phyloP scores from a whole-genome alignment of 2,888 invertebrate genomes.

The Diarsia rubi region DNA sequence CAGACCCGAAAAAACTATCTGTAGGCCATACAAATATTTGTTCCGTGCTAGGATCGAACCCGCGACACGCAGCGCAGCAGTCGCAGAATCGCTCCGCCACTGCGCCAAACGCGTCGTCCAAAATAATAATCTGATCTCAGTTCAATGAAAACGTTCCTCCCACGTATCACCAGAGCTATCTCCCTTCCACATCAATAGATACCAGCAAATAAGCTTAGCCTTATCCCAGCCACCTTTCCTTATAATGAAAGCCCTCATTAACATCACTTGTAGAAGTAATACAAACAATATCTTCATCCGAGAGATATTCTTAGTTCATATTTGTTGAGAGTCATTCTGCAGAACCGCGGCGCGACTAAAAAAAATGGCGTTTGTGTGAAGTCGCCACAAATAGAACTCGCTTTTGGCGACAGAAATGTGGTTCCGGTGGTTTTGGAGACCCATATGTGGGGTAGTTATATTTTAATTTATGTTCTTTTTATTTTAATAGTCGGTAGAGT shows the following conservation, averaged over 20 bases:
- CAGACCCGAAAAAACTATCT: too few species aligned
- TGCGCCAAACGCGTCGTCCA: too few species aligned
- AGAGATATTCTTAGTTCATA: background rate
- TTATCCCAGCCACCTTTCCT: background rate
- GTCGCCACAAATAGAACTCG: conserved; percentile 69
- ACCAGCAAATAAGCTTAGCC: background rate
- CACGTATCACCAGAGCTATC: background rate
- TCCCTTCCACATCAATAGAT: background rate
- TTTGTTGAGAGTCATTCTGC: conserved; percentile 39
- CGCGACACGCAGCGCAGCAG: too few species aligned
- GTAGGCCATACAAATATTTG: too few species aligned
- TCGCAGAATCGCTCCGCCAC: too few species aligned
- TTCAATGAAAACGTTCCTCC: background rate
- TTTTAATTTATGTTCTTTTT: background rate
- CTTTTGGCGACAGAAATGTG: conserved; percentile 70
- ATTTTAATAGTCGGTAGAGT: background rate
- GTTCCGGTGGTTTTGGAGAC: conserved; percentile 63
- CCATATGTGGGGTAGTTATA: background rate
- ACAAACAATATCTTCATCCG: conserved; percentile 19
- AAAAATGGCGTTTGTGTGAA: conserved; percentile 51
- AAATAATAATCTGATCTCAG: background rate
- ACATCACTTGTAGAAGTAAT: background rate
- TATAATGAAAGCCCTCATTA: background rate
- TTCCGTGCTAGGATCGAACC: too few species aligned
- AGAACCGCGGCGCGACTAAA: conserved; percentile 44